Conservation (phyloP, 2,797 vertebrate genomes). For the Mustela erminea region DNA sequence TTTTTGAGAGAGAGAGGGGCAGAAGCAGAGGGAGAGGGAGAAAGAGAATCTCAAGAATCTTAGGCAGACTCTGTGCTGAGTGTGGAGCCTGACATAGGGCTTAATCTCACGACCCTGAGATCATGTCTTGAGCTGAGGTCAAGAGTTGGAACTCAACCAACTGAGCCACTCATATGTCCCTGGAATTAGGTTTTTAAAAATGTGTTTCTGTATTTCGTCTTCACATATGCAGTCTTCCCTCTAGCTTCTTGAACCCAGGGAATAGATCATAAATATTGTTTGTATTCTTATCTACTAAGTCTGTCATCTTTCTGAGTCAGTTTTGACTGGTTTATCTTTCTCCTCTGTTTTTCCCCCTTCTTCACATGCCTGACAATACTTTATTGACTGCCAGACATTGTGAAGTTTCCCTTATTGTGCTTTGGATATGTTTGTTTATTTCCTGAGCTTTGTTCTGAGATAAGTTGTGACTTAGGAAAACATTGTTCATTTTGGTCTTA, state of each 20-base stretch:
- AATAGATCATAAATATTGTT: neutral
- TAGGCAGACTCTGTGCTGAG: neutral
- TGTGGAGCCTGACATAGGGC: neutral
- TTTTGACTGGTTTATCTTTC: neutral
- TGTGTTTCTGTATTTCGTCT: neutral
- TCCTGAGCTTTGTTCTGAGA: neutral
- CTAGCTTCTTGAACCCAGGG: neutral
- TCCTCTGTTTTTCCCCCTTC: neutral
- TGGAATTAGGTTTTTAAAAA: neutral
- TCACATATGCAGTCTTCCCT: neutral
- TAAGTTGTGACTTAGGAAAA: neutral
- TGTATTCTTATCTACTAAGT: neutral
- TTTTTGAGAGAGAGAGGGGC: neutral
- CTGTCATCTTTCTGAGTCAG: neutral
- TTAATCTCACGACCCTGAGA: neutral
- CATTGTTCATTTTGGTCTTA: neutral
- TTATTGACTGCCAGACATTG: neutral
- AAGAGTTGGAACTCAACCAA: neutral
- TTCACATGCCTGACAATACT: neutral
- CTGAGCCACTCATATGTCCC: neutral
- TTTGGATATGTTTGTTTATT: neutral
- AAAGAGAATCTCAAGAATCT: neutral
- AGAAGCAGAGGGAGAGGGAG: neutral
- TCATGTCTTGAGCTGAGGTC: neutral
- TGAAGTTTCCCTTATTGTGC: neutral